Conservation (phyloP, 2,113 vertebrate species). For the Semnornis frantzii region DNA sequence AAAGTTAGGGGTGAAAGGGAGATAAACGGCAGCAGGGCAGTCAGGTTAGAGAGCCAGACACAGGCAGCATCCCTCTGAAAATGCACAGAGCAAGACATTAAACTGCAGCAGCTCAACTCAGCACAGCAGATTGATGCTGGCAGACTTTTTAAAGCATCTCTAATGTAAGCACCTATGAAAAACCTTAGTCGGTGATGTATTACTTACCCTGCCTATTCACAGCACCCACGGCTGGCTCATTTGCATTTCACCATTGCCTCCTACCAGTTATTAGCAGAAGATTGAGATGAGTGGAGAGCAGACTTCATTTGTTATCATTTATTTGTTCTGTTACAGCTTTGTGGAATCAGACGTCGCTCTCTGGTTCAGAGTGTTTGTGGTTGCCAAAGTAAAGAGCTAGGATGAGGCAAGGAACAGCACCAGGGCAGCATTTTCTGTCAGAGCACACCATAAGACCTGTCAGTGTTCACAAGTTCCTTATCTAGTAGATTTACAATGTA, state of each 20-base stretch:
- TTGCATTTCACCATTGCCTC: background rate
- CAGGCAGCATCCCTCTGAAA: background rate
- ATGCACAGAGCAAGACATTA: background rate
- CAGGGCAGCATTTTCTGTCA: background rate
- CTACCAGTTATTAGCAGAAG: background rate
- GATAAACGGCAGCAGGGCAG: background rate
- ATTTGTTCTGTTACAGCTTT: slow-evolving; percentile 36
- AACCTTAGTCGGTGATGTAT: background rate
- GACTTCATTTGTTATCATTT: slow-evolving; percentile 43
- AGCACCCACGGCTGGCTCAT: background rate
- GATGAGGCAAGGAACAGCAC: background rate
- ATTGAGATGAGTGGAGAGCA: background rate
- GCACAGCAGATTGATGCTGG: background rate
- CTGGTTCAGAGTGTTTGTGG: background rate
- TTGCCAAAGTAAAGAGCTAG: background rate
- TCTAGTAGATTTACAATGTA: background rate
- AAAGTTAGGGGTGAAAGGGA: background rate
- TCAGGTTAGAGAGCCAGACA: background rate
- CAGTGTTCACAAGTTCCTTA: background rate
- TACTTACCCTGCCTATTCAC: background rate
- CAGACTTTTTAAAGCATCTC: background rate
- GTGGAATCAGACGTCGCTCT: background rate
- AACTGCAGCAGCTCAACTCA: background rate
- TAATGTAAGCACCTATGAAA: slow-evolving; percentile 27
- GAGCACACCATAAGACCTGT: background rate